These are phyloP conservation scores for Heterodera filipjevi DNA, from an alignment of 2,888 invertebrate species.

Conservation along the genomic window DNA sequence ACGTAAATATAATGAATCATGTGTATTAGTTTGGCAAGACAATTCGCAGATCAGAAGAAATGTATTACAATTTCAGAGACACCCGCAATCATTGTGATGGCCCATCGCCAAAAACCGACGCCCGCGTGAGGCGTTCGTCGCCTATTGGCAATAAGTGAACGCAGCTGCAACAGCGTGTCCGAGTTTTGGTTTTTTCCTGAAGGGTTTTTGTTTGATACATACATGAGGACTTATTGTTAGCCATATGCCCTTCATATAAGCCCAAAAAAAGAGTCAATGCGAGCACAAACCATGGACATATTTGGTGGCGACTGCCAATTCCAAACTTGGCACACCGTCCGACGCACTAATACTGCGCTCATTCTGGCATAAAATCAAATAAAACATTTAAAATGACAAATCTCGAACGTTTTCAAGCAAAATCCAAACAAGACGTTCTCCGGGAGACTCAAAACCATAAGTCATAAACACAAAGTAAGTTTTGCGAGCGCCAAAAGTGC, in stretches of 20 bases:
- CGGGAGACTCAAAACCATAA: constrained; percentile 57
- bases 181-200: constrained; percentile 56
- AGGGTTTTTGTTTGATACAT: no score
- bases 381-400: background rate
- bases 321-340: constrained; percentile 49
- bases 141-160: constrained; percentile 54
- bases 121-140: constrained; percentile 47
- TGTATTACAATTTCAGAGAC: constrained; percentile 53
- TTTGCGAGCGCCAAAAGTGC: constrained; percentile 38
- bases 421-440: constrained; percentile 57
- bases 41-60: constrained; percentile 27
- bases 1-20: no score
- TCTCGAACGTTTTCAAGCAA: constrained; percentile 53
- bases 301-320: constrained; percentile 61
- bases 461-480: constrained; percentile 64
- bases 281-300: constrained; percentile 56
- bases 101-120: constrained; percentile 51
- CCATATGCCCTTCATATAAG: no score
- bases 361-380: constrained; percentile 33
- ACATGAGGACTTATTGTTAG: no score
- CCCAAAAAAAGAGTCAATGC: no score
- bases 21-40: background rate
- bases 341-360: constrained; percentile 44
- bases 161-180: constrained; percentile 57
- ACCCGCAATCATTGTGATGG: constrained; percentile 60